Percentiles rank a stretch among this genome's conserved stretches.
Evolutionary conservation across 2,888 invertebrate species (phyloP).

Genomic region (Agapostemon virescens): DNA sequence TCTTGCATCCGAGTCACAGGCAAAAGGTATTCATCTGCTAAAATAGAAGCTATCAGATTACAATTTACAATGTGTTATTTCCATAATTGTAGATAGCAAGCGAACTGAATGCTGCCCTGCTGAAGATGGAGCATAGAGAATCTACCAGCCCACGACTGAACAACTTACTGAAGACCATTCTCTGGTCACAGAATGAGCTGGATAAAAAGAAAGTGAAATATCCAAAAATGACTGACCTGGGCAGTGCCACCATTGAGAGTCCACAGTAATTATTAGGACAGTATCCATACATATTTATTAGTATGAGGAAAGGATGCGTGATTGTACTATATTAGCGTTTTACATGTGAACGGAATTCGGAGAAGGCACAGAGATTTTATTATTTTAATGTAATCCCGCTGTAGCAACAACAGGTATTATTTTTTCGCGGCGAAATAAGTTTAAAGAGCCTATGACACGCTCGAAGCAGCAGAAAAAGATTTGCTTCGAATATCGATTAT

Average conservation of each 20-base stretch:
- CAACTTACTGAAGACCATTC: slow-evolving; percentile 93
- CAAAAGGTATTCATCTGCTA: slow-evolving; percentile 85
- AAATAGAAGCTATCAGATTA: neutral
- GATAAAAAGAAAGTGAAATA: slow-evolving; percentile 97
- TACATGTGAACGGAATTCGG: slow-evolving; percentile 34
- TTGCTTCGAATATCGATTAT: neutral
- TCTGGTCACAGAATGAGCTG: slow-evolving; percentile 97
- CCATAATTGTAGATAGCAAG: slow-evolving; percentile 90
- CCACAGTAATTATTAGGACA: slow-evolving; percentile 82
- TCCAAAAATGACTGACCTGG: slow-evolving; percentile 96
- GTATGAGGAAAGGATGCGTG: slow-evolving; percentile 38
- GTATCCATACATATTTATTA: slow-evolving; percentile 59
- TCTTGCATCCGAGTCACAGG: slow-evolving; percentile 95
- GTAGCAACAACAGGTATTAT: slow-evolving; percentile 38
- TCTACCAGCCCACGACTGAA: slow-evolving; percentile 95
- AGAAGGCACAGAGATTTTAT: slow-evolving; percentile 23
- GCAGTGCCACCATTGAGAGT: slow-evolving; percentile 90
- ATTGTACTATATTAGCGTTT: slow-evolving; percentile 52
- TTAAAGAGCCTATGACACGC: slow-evolving; percentile 31
- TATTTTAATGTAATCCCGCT: slow-evolving; percentile 32
- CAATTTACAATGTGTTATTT: slow-evolving; percentile 23
- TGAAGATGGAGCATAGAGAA: slow-evolving; percentile 95
- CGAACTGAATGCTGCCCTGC: slow-evolving; percentile 98
- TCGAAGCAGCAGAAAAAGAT: slow-evolving; percentile 33
- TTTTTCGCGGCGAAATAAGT: slow-evolving; percentile 36